A percentile compares a stretch with the other conserved stretches of the same genome.
Evolutionary conservation across 1,140 invertebrate species (phyloP).

Genomic region (Bradysia coprophila): DNA sequence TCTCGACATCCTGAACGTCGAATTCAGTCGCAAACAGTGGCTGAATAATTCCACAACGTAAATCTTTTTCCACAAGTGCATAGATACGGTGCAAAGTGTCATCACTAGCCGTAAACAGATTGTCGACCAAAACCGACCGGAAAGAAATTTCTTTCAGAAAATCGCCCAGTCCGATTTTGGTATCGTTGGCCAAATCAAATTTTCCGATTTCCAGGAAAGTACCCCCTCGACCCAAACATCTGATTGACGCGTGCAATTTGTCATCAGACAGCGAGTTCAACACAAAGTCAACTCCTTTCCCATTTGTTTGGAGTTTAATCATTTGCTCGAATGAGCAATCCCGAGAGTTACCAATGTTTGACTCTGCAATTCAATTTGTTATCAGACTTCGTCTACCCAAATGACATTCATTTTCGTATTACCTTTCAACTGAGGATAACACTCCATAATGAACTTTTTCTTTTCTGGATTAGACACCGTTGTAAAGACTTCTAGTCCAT

Average conservation of each 20-base stretch:
- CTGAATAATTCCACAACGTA: conserved; percentile 41
- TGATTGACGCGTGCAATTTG: conserved; percentile 50
- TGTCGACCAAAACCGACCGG: conserved; percentile 73
- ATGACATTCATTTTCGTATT: conserved; percentile 1
- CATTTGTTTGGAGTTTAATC: conserved; percentile 32
- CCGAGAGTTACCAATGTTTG: conserved; percentile 39
- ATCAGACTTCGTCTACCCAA: not conserved
- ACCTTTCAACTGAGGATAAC: conserved; percentile 44
- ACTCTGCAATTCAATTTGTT: conserved; percentile 19
- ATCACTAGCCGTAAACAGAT: conserved; percentile 33
- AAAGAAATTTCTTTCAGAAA: conserved; percentile 73
- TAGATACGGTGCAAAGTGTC: not conserved
- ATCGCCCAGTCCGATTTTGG: conserved; percentile 36
- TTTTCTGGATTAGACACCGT: conserved; percentile 60
- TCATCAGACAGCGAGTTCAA: conserved; percentile 49
- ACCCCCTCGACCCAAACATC: conserved; percentile 49
- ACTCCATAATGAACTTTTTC: conserved; percentile 50
- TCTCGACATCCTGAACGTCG: conserved; percentile 35
- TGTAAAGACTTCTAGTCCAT: conserved; percentile 48
- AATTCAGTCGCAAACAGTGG: conserved; percentile 41
- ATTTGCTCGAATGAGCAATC: conserved; percentile 40
- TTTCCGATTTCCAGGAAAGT: conserved; percentile 67
- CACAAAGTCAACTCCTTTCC: conserved; percentile 44
- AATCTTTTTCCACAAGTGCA: conserved; percentile 36
- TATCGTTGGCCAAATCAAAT: conserved; percentile 48